Percentiles rank a stretch among this genome's conserved stretches.
Evolutionary conservation across 2,113 vertebrate genomes (phyloP).

Genomic region (Zosterops hypoxanthus): DNA sequence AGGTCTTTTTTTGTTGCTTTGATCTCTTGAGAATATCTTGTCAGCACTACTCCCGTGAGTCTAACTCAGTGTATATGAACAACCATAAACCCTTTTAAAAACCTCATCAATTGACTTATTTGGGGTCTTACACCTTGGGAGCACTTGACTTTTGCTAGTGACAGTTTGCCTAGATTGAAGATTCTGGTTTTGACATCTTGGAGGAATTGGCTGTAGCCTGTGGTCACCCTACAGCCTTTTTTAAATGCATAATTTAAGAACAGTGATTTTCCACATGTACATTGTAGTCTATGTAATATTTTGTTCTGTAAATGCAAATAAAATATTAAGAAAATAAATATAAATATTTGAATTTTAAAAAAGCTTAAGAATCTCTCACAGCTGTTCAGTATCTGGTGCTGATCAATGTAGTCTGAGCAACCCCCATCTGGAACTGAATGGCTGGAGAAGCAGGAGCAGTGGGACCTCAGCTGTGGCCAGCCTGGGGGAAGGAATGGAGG

Average conservation of each 20-base stretch:
- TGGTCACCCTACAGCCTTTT: not conserved
- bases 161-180: not conserved
- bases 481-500: rapidly evolving
- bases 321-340: not conserved
- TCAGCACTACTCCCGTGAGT: rapidly evolving
- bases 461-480: not conserved
- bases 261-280: not conserved
- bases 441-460: not conserved
- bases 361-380: not conserved
- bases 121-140: not conserved
- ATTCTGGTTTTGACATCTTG: not conserved
- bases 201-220: not conserved
- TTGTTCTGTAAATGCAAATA: not conserved
- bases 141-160: not conserved
- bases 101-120: not conserved
- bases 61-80: not conserved
- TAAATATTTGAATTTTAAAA: not conserved
- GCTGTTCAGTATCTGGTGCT: not conserved
- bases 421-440: rapidly evolving
- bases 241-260: not conserved
- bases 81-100: not conserved
- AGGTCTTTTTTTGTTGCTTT: not conserved
- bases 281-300: not conserved
- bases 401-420: not conserved
- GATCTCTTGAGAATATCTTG: not conserved